Evolutionary conservation across 2,888 invertebrate species (phyloP), one percentile per base, ranked within the genome.

Genomic region (Rotaria macrura): DNA sequence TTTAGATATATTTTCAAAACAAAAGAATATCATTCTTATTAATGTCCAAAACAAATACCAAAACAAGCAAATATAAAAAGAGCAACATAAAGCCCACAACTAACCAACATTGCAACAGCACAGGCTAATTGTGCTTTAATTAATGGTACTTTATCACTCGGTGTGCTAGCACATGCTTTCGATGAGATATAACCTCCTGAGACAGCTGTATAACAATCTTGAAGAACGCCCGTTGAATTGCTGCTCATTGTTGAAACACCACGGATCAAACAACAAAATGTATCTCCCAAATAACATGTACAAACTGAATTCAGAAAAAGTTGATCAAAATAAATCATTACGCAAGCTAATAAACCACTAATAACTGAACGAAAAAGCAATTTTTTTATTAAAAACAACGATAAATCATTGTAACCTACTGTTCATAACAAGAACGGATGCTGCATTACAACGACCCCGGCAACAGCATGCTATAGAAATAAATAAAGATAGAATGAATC

Each of bases 321-420:
- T 79, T 79, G 79, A 79, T 79, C 79, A 43, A 79, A 79, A 79
- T 79, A 79, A 79, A 79, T 79, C 1, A 79, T 9, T 4, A 79
- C 79, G 43, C 79, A 79, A 7, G 79, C 43, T 14, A 79, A 79
- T 79, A 23, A 9, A 43, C 40, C 79, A 79, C 79, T 79, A 7
- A 79, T 7, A 1, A 65, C 65, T 65, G 38, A 34, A 65, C 1
- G 14, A 14, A 65, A 20, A 34, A 12, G 17, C 14, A 17, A 49
- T 14, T 12, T 49, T 49, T 49, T 7, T 43, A 43, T 7, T 43
- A 7, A 10, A 43, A 43, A 5, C 43, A 49, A 49, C 3, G 17
- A 49, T 17, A 49, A 10, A 43, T 7, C 49, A 17, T 23, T 23
- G 3, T 34, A 14, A 34, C 34, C 38, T n/a, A 79, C 79, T 43